These are phyloP conservation scores for Apeira syringaria DNA, from an alignment of 2,888 invertebrate species.

Conservation along the genomic window DNA sequence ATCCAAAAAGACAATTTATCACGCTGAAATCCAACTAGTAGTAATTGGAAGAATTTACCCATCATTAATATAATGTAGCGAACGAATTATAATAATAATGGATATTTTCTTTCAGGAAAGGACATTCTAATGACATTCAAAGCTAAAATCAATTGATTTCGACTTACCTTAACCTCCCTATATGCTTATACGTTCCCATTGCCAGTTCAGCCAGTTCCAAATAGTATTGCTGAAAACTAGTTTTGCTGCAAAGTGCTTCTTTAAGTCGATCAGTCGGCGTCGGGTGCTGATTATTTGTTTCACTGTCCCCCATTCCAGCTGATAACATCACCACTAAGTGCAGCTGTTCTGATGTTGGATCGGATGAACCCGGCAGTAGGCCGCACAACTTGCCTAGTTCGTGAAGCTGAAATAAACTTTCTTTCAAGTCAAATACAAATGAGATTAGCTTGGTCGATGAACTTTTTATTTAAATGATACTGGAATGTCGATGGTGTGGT, in stretches of 20 bases:
- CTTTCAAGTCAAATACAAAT: background rate
- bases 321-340: slow-evolving; percentile 95
- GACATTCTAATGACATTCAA: too few species aligned
- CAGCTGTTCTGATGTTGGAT: slow-evolving; percentile 93
- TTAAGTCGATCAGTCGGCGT: slow-evolving; percentile 93
- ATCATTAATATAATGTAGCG: too few species aligned
- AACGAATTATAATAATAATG: too few species aligned
- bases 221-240: slow-evolving; percentile 94
- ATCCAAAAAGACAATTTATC: too few species aligned
- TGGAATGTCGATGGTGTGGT: too few species aligned
- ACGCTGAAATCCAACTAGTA: too few species aligned
- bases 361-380: slow-evolving; percentile 90
- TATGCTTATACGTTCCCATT: slow-evolving; percentile 98
- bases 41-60: too few species aligned
- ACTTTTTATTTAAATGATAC: too few species aligned
- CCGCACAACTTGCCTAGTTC: slow-evolving; percentile 95
- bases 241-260: slow-evolving; percentile 94
- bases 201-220: slow-evolving; percentile 96
- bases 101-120: too few species aligned
- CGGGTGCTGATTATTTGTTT: slow-evolving; percentile 67
- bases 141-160: too few species aligned
- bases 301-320: slow-evolving; percentile 94
- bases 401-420: slow-evolving; percentile 82
- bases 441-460: too few species aligned
- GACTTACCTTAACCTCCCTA: slow-evolving; percentile 86